Base-by-base conservation (phyloP, 2,888 invertebrate genomes). In the Drosophila pullipes region DNA sequence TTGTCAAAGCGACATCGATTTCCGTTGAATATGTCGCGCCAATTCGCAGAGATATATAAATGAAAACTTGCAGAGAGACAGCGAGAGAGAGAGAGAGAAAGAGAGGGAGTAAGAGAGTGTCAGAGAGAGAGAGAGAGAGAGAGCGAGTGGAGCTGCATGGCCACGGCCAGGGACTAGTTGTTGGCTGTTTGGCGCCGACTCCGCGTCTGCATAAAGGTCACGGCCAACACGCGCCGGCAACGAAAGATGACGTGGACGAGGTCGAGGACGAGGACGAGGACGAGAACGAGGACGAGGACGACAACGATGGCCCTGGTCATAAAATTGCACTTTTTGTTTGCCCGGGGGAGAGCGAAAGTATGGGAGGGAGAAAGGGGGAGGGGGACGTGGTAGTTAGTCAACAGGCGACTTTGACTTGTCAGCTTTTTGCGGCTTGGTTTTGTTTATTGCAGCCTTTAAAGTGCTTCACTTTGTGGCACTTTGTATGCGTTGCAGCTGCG, bases 201-300 rank as follows among this genome's bases (percentile, higher is more conserved):
- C 77, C 88, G 74, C 76, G 71, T 75, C 85, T 79, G 79, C 88
- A 81, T 71, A 87, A 85, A 85, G 85, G 88, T 85, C 85, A 85
- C 41, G 85, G 85, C 64, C 88, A 85, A 50, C 47, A 58, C 33
- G 49, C 53, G 58, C 67, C 68, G 71, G 63, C 67, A 35, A 28
- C 28, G 25, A 39, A 4, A 37, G 28, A 28, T 37, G 37, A 37
- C 37, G 16, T 35, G 9, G 11, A 28, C 28, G 9, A 50, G 18
- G 50, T 10, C 16, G 50, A 10, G 22, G 35, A 10, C 54, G n/a
- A 41, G 5, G 22, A 11, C 50, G 18, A 52, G 11, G 31, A 11
- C 50, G 18, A 52, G 11, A n/a, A 13, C 28, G n/a, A 1, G 4
- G 9, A 6, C 50, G 10, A 52, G 13, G 31, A n/a, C 18, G n/a